Conservation (phyloP, 2,888 invertebrate genomes). For the Allacma fusca region DNA sequence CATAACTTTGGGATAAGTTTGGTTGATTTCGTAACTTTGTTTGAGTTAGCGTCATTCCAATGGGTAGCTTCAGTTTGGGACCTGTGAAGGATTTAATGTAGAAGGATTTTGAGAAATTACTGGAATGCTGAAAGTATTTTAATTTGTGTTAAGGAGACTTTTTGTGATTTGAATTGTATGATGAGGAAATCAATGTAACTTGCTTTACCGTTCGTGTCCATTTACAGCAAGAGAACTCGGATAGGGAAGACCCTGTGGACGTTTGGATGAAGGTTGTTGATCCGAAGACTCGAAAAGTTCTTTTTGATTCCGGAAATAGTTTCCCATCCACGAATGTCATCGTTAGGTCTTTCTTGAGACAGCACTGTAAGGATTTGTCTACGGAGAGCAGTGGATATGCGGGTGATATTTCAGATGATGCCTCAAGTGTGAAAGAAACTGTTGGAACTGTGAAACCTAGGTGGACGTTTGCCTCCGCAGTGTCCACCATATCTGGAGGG, state of each 20-base stretch:
- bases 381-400: slow-evolving; percentile 49
- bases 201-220: neutral
- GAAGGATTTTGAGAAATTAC: too few relatives aligned
- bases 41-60: too few relatives aligned
- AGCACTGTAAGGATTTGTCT: slow-evolving; percentile 38
- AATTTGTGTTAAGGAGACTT: too few relatives aligned
- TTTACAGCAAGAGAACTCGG: slow-evolving; percentile 10
- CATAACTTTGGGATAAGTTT: too few relatives aligned
- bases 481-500: slow-evolving; percentile 49
- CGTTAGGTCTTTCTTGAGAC: slow-evolving; percentile 38
- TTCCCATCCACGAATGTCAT: slow-evolving; percentile 23
- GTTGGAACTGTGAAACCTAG: slow-evolving; percentile 44
- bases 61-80: too few relatives aligned
- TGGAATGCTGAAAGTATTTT: too few relatives aligned
- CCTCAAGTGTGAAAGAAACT: slow-evolving; percentile 34
- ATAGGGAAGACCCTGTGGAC: slow-evolving; percentile 31
- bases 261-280: slow-evolving; percentile 41
- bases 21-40: too few relatives aligned
- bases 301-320: slow-evolving; percentile 28
- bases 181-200: too few relatives aligned
- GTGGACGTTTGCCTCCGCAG: slow-evolving; percentile 47
- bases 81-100: too few relatives aligned
- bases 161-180: too few relatives aligned
- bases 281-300: slow-evolving; percentile 29
- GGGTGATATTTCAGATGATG: slow-evolving; percentile 53